Evolutionary conservation across 2,113 vertebrate species (phyloP), one percentile per base, ranked within the genome.

Genomic region (Halcyon senegalensis): DNA sequence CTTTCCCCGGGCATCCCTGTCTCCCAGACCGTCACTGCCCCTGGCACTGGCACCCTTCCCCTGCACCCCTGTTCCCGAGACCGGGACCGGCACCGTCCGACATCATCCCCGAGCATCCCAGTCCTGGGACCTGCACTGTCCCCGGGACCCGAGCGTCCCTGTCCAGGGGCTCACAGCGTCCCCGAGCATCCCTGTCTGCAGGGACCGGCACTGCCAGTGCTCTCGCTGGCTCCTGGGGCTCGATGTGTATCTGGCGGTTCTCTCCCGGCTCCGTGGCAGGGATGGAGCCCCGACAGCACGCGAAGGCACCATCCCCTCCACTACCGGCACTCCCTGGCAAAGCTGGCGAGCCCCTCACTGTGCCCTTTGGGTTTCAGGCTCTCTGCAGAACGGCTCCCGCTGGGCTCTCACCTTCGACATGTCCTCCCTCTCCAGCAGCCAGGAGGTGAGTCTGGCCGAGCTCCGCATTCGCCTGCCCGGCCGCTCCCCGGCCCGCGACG

Each of bases 321-420:
- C 28, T 3, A 1, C 76, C 9, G 31, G 5, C 43, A 9, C 16
- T 13, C n/a, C 27, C 46, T 7, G 55, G 30, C 27, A 30, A 10
- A 39, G 43, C 86, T 30, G 13, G 0, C 5, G 7, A 48, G 28
- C 3, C 50, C 43, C 75, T 94, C 70, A 94, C 70, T 1, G 0
- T 27, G 12, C n/a, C 15, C 48, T 21, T 90, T 43, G 27, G 41
- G 79, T 96, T 91, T 20, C 95, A 99, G 99, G 97, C 79, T 99
- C 96, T 59, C 73, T 97, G 89, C 98, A 98, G 96, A 93, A 87
- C 8, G 98, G 97, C 21, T 97, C 98, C 35, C 98, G 92, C 81
- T 99, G 99, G 98, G 96, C 84, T 0, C 66, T 99, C 51, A 97
- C 98, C 16, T 99, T 99, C 62, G 99, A 99, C 97, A 98, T 99